Evolutionary conservation across 35 echinoderm and acorn worm genomes (phyloP), one percentile per base, ranked within the genome.

Genomic region (Acanthaster planci): DNA sequence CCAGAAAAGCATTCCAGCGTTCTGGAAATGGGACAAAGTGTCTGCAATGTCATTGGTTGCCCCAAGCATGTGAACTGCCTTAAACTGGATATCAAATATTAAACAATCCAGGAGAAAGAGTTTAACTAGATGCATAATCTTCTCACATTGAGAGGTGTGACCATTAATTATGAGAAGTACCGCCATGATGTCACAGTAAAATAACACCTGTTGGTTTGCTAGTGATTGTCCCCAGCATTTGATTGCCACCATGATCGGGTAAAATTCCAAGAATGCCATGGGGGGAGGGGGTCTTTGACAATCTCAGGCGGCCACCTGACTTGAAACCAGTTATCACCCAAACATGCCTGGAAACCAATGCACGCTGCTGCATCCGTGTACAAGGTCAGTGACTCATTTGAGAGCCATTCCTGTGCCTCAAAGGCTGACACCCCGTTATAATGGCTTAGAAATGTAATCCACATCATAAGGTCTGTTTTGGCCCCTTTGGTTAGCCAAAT

Each of bases 91-190:
- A 44, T 92, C 87, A 36, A 22, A 31, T 38, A 16, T 56, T 21
- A 92, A 67, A 79, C 85, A 82, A 1, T 51, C 19, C 1, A 81
- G 1, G 1, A 92, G 78, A 21, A 92, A 78, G 5, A 23, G n/a
- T 2, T 85, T 8, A 0, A 92, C 85, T 0, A 92, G 38, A 15
- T 40, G 15, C 90, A 92, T 92, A 1, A 92, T 92, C 21, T 21
- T 16, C 2, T 57, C 10, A 17, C 85, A 92, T 44, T 54, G 87
- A 1, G 88, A 52, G 0, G 88, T 86, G 12, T 86, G 55, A 23
- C 29, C 23, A 22, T 80, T 80, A 17, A 80, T 51, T 6, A 80
- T 80, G 22, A n/a, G 38, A 0, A 40, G 39, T 0, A 80, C 78
- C 19, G 78, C 37, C 7, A 37, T 51, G 51, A 56, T 82, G 37